A percentile compares a stretch with the other conserved stretches of the same genome.
Conservation (phyloP, 2,888 invertebrate species). For the Asteroscopus sphinx region DNA sequence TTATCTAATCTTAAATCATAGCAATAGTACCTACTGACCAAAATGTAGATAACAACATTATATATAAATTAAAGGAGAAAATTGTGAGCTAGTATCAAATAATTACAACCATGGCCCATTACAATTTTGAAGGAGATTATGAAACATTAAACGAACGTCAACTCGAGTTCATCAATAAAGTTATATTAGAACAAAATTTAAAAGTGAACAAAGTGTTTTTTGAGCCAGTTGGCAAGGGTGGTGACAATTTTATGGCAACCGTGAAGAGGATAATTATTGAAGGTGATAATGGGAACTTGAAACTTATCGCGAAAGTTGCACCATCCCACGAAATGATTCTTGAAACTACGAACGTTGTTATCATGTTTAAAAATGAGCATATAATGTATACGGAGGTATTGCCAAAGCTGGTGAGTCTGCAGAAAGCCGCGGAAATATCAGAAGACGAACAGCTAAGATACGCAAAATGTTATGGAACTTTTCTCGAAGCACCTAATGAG, state of each 20-base stretch:
- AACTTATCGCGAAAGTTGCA: slow-evolving; percentile 70
- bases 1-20: no score
- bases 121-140: slow-evolving; percentile 64
- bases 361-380: slow-evolving; percentile 66
- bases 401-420: slow-evolving; percentile 63
- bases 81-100: slow-evolving; percentile 10
- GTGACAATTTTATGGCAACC: slow-evolving; percentile 65
- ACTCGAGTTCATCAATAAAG: slow-evolving; percentile 61
- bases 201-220: slow-evolving; percentile 59
- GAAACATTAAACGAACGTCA: slow-evolving; percentile 57
- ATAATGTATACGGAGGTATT: slow-evolving; percentile 65
- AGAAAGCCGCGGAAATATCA: slow-evolving; percentile 61
- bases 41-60: neutral
- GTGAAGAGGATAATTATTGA: slow-evolving; percentile 60
- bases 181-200: slow-evolving; percentile 62
- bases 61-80: slow-evolving; percentile 24
- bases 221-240: slow-evolving; percentile 61
- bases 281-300: slow-evolving; percentile 50
- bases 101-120: slow-evolving; percentile 44
- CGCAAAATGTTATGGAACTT: slow-evolving; percentile 67
- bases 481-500: slow-evolving; percentile 61
- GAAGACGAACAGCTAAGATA: slow-evolving; percentile 60
- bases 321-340: slow-evolving; percentile 53
- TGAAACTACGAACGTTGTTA: slow-evolving; percentile 39
- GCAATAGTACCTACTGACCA: no score